Percentiles rank a stretch among this genome's conserved stretches.
phyloP scores from a whole-genome alignment of 2,113 vertebrate genomes.

The Chloropsis hardwickii region DNA sequence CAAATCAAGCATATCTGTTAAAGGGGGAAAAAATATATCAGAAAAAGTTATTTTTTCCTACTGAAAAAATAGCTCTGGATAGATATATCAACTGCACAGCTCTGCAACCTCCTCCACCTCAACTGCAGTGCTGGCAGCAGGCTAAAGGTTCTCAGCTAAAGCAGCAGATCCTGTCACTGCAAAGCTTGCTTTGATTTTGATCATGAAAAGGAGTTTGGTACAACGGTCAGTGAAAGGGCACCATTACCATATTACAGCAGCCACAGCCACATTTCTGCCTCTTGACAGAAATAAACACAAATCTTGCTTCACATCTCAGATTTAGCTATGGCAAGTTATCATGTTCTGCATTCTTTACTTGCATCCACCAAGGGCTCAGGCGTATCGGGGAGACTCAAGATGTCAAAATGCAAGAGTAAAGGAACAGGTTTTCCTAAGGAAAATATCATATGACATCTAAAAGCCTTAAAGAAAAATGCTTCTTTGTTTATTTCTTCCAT shows the following conservation, averaged over 20 bases:
- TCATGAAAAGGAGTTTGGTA: neutral
- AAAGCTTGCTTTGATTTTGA: constrained; percentile 4
- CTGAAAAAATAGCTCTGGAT: neutral
- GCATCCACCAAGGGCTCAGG: neutral
- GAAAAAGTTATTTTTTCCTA: neutral
- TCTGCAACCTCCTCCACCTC: neutral
- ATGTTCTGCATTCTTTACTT: neutral
- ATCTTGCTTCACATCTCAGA: neutral
- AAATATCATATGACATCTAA: fast-evolving
- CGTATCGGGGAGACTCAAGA: neutral
- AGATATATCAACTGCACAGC: neutral
- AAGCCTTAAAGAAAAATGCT: neutral
- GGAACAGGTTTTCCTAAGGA: neutral
- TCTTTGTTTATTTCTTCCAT: neutral
- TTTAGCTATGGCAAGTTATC: neutral
- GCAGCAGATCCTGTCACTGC: neutral
- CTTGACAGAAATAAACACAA: neutral
- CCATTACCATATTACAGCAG: neutral
- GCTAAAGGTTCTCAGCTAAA: neutral
- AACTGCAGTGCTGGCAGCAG: constrained; percentile 18
- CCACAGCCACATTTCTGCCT: neutral
- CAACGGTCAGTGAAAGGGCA: neutral
- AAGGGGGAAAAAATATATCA: neutral
- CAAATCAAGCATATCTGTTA: neutral
- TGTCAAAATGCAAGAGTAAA: neutral